phyloP scores from a whole-genome alignment of 2,888 invertebrate genomes.

The Nipponacmea schrenckii region DNA sequence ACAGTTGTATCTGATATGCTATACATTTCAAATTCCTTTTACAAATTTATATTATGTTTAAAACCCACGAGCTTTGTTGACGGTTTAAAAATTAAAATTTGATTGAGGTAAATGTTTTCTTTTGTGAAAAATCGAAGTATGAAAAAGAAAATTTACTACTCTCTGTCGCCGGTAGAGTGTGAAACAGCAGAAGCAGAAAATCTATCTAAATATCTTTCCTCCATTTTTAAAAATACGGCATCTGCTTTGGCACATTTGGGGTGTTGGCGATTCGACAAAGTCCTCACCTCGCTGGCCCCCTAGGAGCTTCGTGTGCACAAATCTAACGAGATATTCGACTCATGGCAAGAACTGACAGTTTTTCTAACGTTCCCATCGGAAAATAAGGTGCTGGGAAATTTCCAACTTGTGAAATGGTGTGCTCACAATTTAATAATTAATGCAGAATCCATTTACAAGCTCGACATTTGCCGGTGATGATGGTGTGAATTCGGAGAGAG shows the following conservation, averaged over 20 bases:
- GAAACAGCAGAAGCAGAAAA: background rate
- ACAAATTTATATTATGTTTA: too few relatives aligned
- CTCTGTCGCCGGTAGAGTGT: background rate
- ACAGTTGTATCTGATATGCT: too few relatives aligned
- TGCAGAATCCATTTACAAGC: slow-evolving; percentile 9
- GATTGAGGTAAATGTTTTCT: too few relatives aligned
- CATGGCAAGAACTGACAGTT: background rate
- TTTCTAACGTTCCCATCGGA: slow-evolving; percentile 2
- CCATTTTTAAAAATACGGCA: slow-evolving; percentile 2
- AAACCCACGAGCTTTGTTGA: too few relatives aligned
- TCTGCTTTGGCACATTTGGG: background rate
- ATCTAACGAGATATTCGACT: slow-evolving; percentile 2
- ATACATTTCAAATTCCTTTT: too few relatives aligned
- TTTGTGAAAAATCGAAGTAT: too few relatives aligned
- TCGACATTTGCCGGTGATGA: background rate
- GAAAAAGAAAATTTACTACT: background rate
- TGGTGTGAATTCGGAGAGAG: background rate
- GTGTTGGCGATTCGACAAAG: slow-evolving; percentile 1
- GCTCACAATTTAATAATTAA: slow-evolving; percentile 7
- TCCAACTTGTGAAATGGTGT: background rate
- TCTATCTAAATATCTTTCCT: slow-evolving; percentile 4
- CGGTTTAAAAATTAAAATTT: too few relatives aligned
- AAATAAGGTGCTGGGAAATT: slow-evolving; percentile 3
- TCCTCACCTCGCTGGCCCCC: background rate
- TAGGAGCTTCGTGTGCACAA: background rate